Conservation (phyloP, 2,113 vertebrate species). For the Thomomys bottae region DNA sequence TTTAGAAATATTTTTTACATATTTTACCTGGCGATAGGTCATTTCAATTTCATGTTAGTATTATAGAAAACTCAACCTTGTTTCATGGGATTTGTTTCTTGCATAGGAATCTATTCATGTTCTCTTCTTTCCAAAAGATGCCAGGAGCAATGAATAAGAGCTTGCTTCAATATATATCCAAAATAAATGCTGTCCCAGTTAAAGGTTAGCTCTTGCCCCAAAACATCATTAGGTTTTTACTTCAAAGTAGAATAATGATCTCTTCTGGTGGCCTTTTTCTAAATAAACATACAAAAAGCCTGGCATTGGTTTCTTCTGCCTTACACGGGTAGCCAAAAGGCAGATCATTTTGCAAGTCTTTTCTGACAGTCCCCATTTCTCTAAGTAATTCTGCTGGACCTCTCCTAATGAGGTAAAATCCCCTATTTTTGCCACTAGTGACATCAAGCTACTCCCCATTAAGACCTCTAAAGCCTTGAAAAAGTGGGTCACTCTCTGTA, state of each 20-base stretch:
- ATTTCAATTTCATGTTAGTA: constrained; percentile 39
- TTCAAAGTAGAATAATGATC: constrained; percentile 38
- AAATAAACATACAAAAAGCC: constrained; percentile 56
- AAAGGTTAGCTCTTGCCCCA: constrained; percentile 65
- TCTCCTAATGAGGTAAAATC: constrained; percentile 54
- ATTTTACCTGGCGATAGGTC: neutral
- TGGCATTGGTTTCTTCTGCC: constrained; percentile 15
- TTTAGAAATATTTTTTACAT: constrained; percentile 40
- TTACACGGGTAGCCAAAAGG: neutral
- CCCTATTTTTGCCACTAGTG: neutral
- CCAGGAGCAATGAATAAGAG: constrained; percentile 30
- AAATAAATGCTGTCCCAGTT: constrained; percentile 58
- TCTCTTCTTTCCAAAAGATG: constrained; percentile 4
- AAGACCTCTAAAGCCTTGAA: constrained; percentile 49
- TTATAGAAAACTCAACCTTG: neutral
- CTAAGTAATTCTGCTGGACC: constrained; percentile 22
- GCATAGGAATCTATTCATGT: neutral
- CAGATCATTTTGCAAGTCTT: constrained; percentile 22
- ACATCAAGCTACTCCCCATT: constrained; percentile 30
- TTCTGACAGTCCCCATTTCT: constrained; percentile 11
- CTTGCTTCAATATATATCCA: constrained; percentile 28
- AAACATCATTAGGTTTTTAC: constrained; percentile 57
- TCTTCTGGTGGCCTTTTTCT: neutral
- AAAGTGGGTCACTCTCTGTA: constrained; percentile 48
- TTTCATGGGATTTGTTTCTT: neutral